These are phyloP conservation scores for Diorhabda elongata DNA, from an alignment of 1,140 invertebrate genomes.

Conservation along the genomic window DNA sequence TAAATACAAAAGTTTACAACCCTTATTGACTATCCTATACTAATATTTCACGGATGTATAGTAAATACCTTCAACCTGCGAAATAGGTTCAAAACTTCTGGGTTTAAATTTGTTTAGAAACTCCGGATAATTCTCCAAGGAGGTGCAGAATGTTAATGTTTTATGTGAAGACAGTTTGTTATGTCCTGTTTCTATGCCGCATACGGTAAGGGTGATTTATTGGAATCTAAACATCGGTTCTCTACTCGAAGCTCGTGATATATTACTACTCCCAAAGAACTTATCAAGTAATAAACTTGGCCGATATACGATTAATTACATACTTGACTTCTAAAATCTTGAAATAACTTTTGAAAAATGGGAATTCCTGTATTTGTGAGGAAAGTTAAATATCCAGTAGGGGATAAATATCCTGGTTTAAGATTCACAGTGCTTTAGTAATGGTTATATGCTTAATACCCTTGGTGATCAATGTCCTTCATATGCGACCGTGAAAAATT, in stretches of 20 bases:
- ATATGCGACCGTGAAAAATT: too few species aligned
- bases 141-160: conserved; percentile 15
- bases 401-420: too few species aligned
- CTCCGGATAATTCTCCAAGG: conserved; percentile 8
- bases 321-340: conserved; percentile 11
- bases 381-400: too few species aligned
- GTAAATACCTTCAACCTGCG: neutral
- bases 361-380: too few species aligned
- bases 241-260: conserved; percentile 10
- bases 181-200: conserved; percentile 5
- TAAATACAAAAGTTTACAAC: neutral
- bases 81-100: conserved; percentile 3
- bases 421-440: too few species aligned
- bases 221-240: conserved; percentile 12
- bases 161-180: conserved; percentile 16
- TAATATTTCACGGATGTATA: neutral
- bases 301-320: conserved; percentile 12
- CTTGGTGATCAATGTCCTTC: too few species aligned
- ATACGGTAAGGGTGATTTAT: conserved; percentile 13
- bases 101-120: conserved; percentile 8
- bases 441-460: too few species aligned
- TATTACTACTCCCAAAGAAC: conserved; percentile 8
- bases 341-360: conserved; percentile 4
- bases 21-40: neutral
- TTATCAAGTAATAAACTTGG: conserved; percentile 14